Conservation (phyloP, 2,888 invertebrate genomes). For the Galerucella calmariensis region DNA sequence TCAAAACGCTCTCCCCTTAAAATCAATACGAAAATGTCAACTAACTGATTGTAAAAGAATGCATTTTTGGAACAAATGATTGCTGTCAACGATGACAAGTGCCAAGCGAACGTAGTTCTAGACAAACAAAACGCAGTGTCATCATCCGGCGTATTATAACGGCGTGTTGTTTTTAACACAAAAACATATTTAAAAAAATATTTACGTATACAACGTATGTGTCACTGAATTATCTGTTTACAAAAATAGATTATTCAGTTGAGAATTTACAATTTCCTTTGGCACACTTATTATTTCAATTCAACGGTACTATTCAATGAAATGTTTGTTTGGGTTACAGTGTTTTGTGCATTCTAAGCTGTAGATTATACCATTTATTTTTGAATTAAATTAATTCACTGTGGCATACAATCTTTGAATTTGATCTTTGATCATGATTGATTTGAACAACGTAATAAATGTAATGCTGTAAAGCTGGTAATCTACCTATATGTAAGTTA, state of each 20-base stretch:
- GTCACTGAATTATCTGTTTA: background rate
- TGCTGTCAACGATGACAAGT: background rate
- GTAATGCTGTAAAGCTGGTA: background rate
- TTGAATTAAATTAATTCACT: too few species aligned
- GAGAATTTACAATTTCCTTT: background rate
- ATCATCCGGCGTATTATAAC: conserved; percentile 29
- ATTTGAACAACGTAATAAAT: background rate
- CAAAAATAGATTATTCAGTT: background rate
- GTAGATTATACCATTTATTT: too few species aligned
- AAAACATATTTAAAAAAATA: background rate
- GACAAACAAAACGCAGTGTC: conserved; percentile 31
- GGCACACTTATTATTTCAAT: background rate
- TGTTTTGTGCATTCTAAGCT: too few species aligned
- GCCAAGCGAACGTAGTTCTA: conserved; percentile 4
- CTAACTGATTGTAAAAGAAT: background rate
- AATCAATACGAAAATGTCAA: background rate
- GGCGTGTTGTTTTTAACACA: conserved; percentile 13
- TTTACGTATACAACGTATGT: background rate
- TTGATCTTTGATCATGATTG: too few species aligned
- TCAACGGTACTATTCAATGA: too few species aligned
- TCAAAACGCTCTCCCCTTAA: background rate
- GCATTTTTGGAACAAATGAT: background rate
- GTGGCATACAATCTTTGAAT: too few species aligned
- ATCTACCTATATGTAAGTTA: background rate
- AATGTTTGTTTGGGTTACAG: too few species aligned